Evolutionary conservation across 2,888 invertebrate genomes (phyloP).

Genomic region (Dexiosoma caninum): DNA sequence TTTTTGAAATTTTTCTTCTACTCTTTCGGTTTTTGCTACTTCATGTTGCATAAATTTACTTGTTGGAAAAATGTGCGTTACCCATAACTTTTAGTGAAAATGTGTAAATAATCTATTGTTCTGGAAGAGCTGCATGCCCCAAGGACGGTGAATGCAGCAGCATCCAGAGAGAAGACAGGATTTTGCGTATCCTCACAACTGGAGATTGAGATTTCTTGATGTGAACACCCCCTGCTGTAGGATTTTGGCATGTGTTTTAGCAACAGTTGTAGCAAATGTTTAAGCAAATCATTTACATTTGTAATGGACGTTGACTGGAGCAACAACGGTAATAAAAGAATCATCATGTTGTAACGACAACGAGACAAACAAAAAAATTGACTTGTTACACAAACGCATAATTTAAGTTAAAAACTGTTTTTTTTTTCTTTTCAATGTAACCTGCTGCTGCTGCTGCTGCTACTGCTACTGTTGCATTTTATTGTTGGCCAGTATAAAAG

Average conservation of each 20-base stretch:
- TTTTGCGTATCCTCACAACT: constrained; percentile 7
- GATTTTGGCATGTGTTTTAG: constrained; percentile 13
- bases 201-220: constrained; percentile 9
- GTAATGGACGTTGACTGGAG: constrained; percentile 55
- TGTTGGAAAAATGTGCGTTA: constrained; percentile 55
- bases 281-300: constrained; percentile 61
- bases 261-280: constrained; percentile 63
- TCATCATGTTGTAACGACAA: constrained; percentile 17
- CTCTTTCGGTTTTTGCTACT: not conserved
- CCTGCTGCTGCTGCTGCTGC: constrained; percentile 20
- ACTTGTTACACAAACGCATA: constrained; percentile 57
- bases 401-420: constrained; percentile 44
- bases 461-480: constrained; percentile 16
- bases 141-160: too few relatives aligned
- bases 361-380: constrained; percentile 44
- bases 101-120: constrained; percentile 59
- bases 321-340: constrained; percentile 31
- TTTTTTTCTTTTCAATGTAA: not conserved
- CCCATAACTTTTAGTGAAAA: constrained; percentile 57
- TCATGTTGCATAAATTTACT: not conserved
- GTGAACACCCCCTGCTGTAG: not conserved
- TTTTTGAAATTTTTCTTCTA: not conserved
- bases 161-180: not conserved
- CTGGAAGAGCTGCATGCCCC: not conserved
- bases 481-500: constrained; percentile 13